These are phyloP conservation scores for Lepidotrigona ventralis DNA, from an alignment of 1,140 invertebrate genomes.

Conservation along the genomic window DNA sequence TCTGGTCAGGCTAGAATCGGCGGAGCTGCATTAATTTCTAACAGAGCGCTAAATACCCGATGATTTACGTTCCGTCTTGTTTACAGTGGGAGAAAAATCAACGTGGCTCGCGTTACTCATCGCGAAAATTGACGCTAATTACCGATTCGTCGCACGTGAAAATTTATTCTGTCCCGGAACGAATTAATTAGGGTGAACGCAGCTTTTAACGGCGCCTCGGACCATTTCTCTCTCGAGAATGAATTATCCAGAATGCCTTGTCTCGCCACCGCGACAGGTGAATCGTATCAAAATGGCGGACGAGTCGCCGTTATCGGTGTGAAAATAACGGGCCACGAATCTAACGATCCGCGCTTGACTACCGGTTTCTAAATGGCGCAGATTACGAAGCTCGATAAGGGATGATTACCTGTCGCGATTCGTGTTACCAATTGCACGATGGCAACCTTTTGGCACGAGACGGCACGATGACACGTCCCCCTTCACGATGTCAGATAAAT, in stretches of 20 bases:
- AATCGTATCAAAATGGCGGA: constrained; percentile 27
- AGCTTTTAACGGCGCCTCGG: constrained; percentile 13
- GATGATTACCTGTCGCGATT: constrained; percentile 34
- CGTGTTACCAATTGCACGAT: constrained; percentile 48
- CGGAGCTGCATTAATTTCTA: constrained; percentile 22
- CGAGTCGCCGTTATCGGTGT: constrained; percentile 49
- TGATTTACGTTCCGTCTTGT: constrained; percentile 30
- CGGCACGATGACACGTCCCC: background rate
- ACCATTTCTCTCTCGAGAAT: constrained; percentile 18
- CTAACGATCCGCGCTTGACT: constrained; percentile 30
- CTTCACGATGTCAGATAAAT: background rate
- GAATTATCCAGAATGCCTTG: constrained; percentile 1
- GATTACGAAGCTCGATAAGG: constrained; percentile 52
- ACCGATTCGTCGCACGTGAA: constrained; percentile 22
- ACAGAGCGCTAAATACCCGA: background rate
- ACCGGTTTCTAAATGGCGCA: background rate
- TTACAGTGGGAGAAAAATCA: constrained; percentile 38
- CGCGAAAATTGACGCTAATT: constrained; percentile 43
- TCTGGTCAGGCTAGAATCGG: background rate
- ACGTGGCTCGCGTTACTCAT: constrained; percentile 15
- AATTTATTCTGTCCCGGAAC: constrained; percentile 2
- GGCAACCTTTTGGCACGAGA: background rate
- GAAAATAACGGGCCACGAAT: constrained; percentile 53
- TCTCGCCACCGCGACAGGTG: constrained; percentile 3
- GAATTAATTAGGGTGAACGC: constrained; percentile 37